A percentile compares a stretch with the other conserved stretches of the same genome.
Evolutionary conservation across 2,888 invertebrate species (phyloP).

Genomic region (Nephrotoma guestfalica): DNA sequence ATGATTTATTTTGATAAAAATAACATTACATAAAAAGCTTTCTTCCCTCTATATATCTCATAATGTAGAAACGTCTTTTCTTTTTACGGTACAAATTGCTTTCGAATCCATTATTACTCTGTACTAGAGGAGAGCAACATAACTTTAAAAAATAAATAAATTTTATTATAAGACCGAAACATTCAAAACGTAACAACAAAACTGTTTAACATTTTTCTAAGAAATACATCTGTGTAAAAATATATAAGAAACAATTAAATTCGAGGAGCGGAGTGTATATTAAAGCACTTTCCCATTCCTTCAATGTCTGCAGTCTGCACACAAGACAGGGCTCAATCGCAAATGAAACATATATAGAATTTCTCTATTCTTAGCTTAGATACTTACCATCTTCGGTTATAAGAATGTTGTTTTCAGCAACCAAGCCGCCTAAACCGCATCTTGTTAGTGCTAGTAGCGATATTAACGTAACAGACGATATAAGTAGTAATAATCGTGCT

Average conservation of each 20-base stretch:
- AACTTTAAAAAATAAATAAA: background rate
- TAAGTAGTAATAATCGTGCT: constrained; percentile 25
- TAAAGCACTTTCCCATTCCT: too few species aligned
- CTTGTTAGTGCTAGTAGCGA: constrained; percentile 25
- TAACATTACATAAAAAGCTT: background rate
- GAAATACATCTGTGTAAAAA: too few species aligned
- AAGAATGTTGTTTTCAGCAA: constrained; percentile 16
- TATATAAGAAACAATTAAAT: background rate
- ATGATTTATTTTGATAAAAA: background rate
- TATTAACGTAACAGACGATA: constrained; percentile 24
- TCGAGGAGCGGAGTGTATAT: background rate
- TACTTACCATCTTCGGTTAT: constrained; percentile 16
- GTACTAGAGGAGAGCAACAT: background rate
- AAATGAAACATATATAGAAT: too few species aligned
- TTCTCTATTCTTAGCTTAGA: background rate
- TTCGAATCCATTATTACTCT: background rate
- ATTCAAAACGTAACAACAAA: background rate
- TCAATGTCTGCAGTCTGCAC: too few species aligned
- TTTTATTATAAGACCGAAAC: background rate
- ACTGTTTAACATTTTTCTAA: too few species aligned
- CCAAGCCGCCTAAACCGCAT: constrained; percentile 26
- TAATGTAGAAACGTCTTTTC: background rate
- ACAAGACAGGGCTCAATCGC: too few species aligned
- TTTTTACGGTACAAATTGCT: background rate
- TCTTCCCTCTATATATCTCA: background rate